These are phyloP conservation scores for Zophobas morio DNA, from an alignment of 1,140 invertebrate genomes.

Conservation along the genomic window DNA sequence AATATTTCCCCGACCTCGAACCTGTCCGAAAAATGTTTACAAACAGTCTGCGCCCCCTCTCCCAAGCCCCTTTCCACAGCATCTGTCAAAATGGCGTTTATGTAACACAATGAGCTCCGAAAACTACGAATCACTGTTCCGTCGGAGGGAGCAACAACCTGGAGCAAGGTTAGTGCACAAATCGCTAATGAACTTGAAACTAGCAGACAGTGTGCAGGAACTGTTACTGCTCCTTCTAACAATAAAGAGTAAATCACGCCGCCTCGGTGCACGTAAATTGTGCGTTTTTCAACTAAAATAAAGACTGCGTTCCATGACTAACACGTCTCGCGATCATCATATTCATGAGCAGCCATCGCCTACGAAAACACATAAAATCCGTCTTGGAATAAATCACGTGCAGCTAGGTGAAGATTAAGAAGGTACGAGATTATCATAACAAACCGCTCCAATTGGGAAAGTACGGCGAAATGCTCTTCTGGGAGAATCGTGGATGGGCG, in stretches of 20 bases:
- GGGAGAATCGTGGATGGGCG: conserved; percentile 4
- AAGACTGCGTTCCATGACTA: neutral
- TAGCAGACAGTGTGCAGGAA: neutral
- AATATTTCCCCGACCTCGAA: no score
- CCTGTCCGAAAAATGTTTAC: no score
- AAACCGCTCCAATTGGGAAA: neutral
- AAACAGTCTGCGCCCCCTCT: no score
- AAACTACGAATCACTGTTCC: neutral
- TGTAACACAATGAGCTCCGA: neutral
- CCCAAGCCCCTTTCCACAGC: no score
- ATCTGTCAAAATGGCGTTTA: neutral
- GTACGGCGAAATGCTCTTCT: neutral
- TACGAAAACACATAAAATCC: conserved; percentile 1
- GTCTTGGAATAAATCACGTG: conserved; percentile 1
- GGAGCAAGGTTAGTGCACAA: conserved; percentile 57
- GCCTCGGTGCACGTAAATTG: neutral
- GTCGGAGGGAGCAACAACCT: conserved; percentile 48
- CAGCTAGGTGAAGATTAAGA: neutral
- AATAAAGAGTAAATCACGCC: conserved; percentile 20
- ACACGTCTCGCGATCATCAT: conserved; percentile 4
- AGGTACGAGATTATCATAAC: conserved; percentile 8
- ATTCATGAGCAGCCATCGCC: conserved; percentile 5
- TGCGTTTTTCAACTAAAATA: no score
- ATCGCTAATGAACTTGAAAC: conserved; percentile 55
- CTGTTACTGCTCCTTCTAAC: neutral